A percentile compares a stretch with the other conserved stretches of the same genome.
Evolutionary conservation across 2,888 invertebrate genomes (phyloP).

Genomic region (Schrankia costaestrigalis): DNA sequence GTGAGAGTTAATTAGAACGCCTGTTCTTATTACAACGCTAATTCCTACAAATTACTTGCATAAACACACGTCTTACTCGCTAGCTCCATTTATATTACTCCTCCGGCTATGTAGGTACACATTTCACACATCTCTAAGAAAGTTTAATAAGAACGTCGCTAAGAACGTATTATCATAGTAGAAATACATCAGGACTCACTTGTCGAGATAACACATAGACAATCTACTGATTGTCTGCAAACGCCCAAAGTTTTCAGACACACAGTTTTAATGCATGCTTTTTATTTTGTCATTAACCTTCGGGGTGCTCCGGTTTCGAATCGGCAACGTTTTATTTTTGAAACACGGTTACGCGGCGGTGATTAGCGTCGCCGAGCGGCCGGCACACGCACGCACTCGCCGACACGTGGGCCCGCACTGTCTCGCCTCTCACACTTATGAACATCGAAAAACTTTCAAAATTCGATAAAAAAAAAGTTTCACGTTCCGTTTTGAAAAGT

Average conservation of each 20-base stretch:
- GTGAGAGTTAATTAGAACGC: constrained; percentile 28
- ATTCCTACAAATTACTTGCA: constrained; percentile 24
- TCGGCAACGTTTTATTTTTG: constrained; percentile 77
- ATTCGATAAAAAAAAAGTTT: constrained; percentile 37
- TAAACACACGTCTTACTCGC: constrained; percentile 11
- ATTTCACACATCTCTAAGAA: constrained; percentile 8
- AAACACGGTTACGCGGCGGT: constrained; percentile 69
- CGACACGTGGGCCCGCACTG: constrained; percentile 35
- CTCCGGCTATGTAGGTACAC: constrained; percentile 4
- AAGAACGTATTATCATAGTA: constrained; percentile 16
- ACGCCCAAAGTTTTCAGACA: constrained; percentile 46
- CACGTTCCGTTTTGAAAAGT: constrained; percentile 50
- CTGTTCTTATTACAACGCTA: constrained; percentile 25
- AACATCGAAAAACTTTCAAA: constrained; percentile 31
- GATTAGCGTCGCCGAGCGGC: constrained; percentile 37
- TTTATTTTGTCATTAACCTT: constrained; percentile 79
- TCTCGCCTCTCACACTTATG: constrained; percentile 24
- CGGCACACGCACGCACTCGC: constrained; percentile 45
- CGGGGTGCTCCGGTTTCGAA: constrained; percentile 76
- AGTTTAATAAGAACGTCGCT: constrained; percentile 12
- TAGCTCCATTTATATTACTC: constrained; percentile 8
- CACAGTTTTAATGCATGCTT: constrained; percentile 70
- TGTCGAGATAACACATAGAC: constrained; percentile 41
- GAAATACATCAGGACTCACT: constrained; percentile 45
- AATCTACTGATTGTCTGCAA: constrained; percentile 50